Evolutionary conservation across 2,113 vertebrate species (phyloP), one percentile per base, ranked within the genome.

Genomic region (Otocyon megalotis): DNA sequence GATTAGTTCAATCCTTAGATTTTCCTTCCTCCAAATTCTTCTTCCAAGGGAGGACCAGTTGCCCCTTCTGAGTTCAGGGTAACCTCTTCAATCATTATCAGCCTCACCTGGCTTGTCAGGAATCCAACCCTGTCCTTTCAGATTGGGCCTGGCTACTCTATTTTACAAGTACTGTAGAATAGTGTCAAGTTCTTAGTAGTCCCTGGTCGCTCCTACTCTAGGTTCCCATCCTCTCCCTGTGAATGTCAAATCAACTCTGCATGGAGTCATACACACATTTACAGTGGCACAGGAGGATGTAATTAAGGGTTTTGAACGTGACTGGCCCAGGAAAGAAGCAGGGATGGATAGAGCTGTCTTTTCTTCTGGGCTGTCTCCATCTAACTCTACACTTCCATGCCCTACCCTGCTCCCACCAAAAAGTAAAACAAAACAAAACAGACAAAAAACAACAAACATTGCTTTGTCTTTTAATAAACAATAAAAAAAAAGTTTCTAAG

Each of bases 381-480:
- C 97, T 88, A 91, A 88, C 24, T 12, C 5, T 91, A 85, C 85
- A 91, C 88, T 37, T 97, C 69, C 77, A 24, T 79, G 58, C 86
- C 96, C 93, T 72, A 79, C 84, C 96, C 92, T 32, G 86, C 77
- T 94, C 88, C 97, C 96, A 97, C 91, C 60, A 94, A 96, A 88
- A 79, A 71, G 50, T 8, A 69, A 98, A 98, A 98, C 24, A 97
- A 98, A 95, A 5, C 22, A 28, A 63, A 97, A 98, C 98, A 50
- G 50, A 50, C 72, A 76, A 76, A 76, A 76, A 43, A 77, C 97
- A 98, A 96, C 43, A 43, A 43, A 43, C 97, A 63, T 98, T 98
- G 97, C 98, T 98, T 98, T 98, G 94, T 97, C 98, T 98, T 98
- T 90, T 28, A 98, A 98, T 97, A 97, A 98, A 98, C 98, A 98